These are phyloP conservation scores for Drosophila ananassae DNA, from an alignment of 1,140 invertebrate species.

Conservation along the genomic window DNA sequence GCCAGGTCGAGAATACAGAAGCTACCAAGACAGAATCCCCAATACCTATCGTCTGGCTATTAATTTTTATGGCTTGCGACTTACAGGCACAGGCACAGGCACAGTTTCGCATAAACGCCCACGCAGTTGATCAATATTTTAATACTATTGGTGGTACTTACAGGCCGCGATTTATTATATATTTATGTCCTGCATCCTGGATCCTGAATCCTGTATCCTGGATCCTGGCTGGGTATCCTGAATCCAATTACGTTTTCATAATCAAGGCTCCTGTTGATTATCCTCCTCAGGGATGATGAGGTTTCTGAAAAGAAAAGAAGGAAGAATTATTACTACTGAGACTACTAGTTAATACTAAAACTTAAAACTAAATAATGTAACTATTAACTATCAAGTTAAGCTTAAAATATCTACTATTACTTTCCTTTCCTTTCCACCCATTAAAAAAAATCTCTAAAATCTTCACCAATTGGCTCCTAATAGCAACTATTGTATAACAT, in stretches of 20 bases:
- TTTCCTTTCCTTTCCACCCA: too few species aligned
- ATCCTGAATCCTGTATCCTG: not conserved
- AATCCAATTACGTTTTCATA: slow-evolving; percentile 43
- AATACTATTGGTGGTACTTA: slow-evolving; percentile 14
- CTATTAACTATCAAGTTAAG: too few species aligned
- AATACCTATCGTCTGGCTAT: slow-evolving; percentile 32
- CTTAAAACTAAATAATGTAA: too few species aligned
- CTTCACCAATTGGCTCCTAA: slow-evolving; percentile 6
- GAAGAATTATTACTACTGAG: too few species aligned
- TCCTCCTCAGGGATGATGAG: too few species aligned
- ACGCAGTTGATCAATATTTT: slow-evolving; percentile 48
- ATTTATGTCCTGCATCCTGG: slow-evolving; percentile 2
- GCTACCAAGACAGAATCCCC: not conserved
- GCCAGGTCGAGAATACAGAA: slow-evolving; percentile 49
- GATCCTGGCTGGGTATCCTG: not conserved
- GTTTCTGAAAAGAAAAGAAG: too few species aligned
- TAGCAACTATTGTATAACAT: slow-evolving; percentile 27
- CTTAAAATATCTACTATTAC: too few species aligned
- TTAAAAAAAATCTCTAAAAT: not conserved
- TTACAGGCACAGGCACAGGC: slow-evolving; percentile 1
- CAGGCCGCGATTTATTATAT: slow-evolving; percentile 17
- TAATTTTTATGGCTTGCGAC: slow-evolving; percentile 47
- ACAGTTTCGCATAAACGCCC: slow-evolving; percentile 7
- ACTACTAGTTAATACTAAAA: too few species aligned
- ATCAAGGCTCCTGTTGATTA: slow-evolving; percentile 8